phyloP scores from a whole-genome alignment of 2,888 invertebrate genomes.

The Odontocerum albicorne region DNA sequence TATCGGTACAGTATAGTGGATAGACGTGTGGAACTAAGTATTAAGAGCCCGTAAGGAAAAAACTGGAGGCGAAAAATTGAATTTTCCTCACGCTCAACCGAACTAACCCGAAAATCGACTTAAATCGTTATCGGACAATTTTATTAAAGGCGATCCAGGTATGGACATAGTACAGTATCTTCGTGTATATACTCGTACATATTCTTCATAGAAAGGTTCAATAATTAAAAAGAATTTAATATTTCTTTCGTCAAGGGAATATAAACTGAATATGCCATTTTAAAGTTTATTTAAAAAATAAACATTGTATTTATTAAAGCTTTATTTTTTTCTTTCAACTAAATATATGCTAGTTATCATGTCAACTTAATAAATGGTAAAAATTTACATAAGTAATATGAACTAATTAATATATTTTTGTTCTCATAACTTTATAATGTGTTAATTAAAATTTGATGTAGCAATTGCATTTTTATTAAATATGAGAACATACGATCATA shows the following conservation, averaged over 20 bases:
- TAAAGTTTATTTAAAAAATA: neutral
- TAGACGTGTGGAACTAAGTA: neutral
- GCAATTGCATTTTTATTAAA: too few relatives aligned
- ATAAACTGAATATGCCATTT: neutral
- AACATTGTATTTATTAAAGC: too few relatives aligned
- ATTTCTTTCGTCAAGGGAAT: constrained; percentile 4
- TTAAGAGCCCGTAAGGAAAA: constrained; percentile 9
- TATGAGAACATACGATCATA: too few relatives aligned
- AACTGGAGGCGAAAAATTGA: constrained; percentile 30
- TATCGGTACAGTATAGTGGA: neutral
- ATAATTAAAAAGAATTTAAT: too few relatives aligned
- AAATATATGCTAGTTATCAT: neutral
- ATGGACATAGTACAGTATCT: too few relatives aligned
- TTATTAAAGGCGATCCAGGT: neutral
- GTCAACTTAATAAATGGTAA: neutral
- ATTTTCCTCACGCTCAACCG: constrained; percentile 32
- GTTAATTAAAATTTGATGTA: too few relatives aligned
- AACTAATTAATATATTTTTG: neutral
- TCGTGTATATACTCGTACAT: too few relatives aligned
- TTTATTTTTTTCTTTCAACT: neutral
- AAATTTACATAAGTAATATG: neutral
- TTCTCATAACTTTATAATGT: neutral
- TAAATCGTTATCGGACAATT: constrained; percentile 18
- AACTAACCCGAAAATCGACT: constrained; percentile 35
- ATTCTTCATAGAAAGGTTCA: too few relatives aligned